These are phyloP conservation scores for Scaptomyza cyrtandrae DNA, from an alignment of 2,888 invertebrate genomes.

Conservation along the genomic window DNA sequence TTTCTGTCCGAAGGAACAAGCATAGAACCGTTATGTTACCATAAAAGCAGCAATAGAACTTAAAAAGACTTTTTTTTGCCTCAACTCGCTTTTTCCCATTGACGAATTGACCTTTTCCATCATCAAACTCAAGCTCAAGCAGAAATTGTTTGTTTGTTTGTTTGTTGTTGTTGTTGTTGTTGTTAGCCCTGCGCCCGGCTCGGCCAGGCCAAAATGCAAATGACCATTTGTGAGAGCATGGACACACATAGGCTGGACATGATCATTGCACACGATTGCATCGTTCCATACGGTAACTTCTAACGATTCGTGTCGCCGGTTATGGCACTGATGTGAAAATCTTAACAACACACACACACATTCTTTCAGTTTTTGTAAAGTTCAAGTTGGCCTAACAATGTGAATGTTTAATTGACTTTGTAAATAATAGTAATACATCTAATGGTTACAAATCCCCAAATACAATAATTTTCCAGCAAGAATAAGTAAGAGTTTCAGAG, in stretches of 20 bases:
- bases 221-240: constrained; percentile 32
- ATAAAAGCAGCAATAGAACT: constrained; percentile 43
- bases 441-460: too few relatives aligned
- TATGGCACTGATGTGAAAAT: background rate
- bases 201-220: constrained; percentile 67
- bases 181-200: constrained; percentile 16
- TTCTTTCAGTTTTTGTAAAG: background rate
- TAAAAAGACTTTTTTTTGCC: background rate
- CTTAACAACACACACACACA: constrained; percentile 1
- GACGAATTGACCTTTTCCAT: constrained; percentile 71
- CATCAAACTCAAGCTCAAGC: constrained; percentile 23
- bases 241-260: constrained; percentile 32
- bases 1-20: constrained; percentile 49
- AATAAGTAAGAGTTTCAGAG: too few relatives aligned
- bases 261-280: constrained; percentile 49
- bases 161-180: constrained; percentile 7
- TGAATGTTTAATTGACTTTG: background rate
- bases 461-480: too few relatives aligned
- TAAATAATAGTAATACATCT: too few relatives aligned
- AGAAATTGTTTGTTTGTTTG: constrained; percentile 24
- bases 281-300: constrained; percentile 13
- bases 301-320: constrained; percentile 27
- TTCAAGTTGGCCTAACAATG: background rate
- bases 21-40: constrained; percentile 61
- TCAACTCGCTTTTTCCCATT: constrained; percentile 51